Conservation (phyloP, 2,888 invertebrate genomes). For the Polydrusus pterygomalis region DNA sequence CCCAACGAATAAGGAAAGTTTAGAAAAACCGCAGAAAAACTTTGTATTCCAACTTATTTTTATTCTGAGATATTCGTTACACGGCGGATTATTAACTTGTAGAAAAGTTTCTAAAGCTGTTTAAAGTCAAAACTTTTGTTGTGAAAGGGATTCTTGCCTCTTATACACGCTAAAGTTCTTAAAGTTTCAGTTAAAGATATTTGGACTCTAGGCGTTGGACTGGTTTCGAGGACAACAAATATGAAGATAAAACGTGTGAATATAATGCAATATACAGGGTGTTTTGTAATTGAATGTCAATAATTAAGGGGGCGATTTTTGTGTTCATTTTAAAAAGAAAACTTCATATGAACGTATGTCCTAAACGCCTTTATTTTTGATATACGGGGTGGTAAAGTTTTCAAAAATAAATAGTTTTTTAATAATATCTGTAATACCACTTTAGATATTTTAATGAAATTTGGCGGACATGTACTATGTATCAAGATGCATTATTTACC, state of each 20-base stretch:
- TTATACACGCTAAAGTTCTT: not conserved
- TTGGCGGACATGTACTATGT: too few species aligned
- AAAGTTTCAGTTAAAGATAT: not conserved
- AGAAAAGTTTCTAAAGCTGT: constrained; percentile 11
- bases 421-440: too few species aligned
- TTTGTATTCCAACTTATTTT: not conserved
- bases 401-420: too few species aligned
- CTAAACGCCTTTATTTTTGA: too few species aligned
- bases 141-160: constrained; percentile 1
- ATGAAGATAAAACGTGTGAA: not conserved
- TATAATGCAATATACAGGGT: not conserved
- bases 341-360: too few species aligned
- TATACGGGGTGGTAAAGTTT: too few species aligned
- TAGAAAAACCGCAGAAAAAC: not conserved
- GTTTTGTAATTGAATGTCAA: not conserved
- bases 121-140: constrained; percentile 21
- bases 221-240: not conserved
- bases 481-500: too few species aligned
- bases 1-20: not conserved
- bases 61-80: constrained; percentile 6
- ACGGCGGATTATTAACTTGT: constrained; percentile 7
- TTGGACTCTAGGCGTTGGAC: not conserved
- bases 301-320: too few species aligned
- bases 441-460: too few species aligned
- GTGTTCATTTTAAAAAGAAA: too few species aligned